phyloP scores from a whole-genome alignment of 2,797 vertebrate genomes.

The Betta splendens region DNA sequence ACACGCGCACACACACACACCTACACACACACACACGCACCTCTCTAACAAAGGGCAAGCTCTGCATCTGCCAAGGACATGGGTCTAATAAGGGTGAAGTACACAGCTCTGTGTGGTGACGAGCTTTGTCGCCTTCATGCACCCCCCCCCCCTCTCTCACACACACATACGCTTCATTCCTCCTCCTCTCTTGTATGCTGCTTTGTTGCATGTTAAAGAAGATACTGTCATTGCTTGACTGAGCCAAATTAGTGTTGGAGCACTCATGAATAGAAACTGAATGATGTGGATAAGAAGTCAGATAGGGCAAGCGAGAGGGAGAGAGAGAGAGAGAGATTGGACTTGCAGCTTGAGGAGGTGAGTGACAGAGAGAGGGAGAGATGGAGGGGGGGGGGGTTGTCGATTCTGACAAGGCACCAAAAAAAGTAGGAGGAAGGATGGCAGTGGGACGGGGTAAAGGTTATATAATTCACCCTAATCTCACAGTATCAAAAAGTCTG shows the following conservation, averaged over 20 bases:
- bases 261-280: slow-evolving; percentile 72
- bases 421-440: slow-evolving; percentile 34
- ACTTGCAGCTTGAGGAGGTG: slow-evolving; percentile 47
- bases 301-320: slow-evolving; percentile 28
- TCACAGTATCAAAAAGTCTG: slow-evolving; percentile 70
- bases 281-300: slow-evolving; percentile 60
- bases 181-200: slow-evolving; percentile 43
- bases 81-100: slow-evolving; percentile 83
- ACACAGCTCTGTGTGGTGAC: slow-evolving; percentile 63
- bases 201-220: slow-evolving; percentile 79
- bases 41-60: slow-evolving; percentile 83
- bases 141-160: slow-evolving; percentile 35
- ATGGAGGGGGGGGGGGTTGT: slow-evolving; percentile 28
- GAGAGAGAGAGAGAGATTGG: slow-evolving; percentile 28
- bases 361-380: slow-evolving; percentile 40
- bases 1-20: slow-evolving; percentile 61
- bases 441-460: slow-evolving; percentile 65
- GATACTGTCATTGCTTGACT: slow-evolving; percentile 73
- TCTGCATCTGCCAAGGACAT: slow-evolving; percentile 83
- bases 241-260: slow-evolving; percentile 72
- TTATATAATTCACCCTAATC: slow-evolving; percentile 79
- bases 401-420: slow-evolving; percentile 44
- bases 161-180: slow-evolving; percentile 39
- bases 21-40: slow-evolving; percentile 75
- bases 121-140: slow-evolving; percentile 64